phyloP scores from a whole-genome alignment of 2,113 vertebrate genomes.

The Loxodonta africana region DNA sequence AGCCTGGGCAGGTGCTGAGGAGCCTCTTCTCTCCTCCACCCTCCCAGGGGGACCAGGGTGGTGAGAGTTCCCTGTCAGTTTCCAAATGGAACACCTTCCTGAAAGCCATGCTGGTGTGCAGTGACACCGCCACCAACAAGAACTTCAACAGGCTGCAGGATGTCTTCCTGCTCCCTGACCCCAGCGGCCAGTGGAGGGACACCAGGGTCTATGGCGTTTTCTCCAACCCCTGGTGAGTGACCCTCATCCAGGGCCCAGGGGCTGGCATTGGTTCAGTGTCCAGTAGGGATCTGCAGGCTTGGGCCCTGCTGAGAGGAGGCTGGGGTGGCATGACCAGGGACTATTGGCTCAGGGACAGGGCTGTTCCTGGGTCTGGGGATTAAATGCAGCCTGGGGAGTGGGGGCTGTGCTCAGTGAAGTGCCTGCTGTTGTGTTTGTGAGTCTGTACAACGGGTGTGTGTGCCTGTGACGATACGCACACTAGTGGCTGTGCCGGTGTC shows the following conservation, averaged over 20 bases:
- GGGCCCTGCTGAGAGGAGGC: background rate
- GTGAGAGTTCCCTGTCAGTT: constrained; percentile 91
- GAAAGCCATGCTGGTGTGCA: constrained; percentile 95
- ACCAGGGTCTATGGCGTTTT: constrained; percentile 94
- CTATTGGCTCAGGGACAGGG: background rate
- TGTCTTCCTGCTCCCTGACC: constrained; percentile 88
- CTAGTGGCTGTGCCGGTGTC: background rate
- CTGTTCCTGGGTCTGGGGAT: background rate
- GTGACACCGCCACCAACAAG: constrained; percentile 89
- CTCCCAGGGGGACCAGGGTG: constrained; percentile 93
- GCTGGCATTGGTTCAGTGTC: background rate
- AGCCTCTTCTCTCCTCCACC: background rate
- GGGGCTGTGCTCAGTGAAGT: background rate
- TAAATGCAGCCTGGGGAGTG: background rate
- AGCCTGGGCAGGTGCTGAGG: background rate
- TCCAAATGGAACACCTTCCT: constrained; percentile 97
- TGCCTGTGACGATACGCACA: rapidly evolving
- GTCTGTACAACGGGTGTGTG: background rate
- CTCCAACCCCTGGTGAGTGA: constrained; percentile 94
- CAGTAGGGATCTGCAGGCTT: background rate
- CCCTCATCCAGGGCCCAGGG: background rate
- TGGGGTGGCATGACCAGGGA: background rate
- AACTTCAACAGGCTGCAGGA: constrained; percentile 96
- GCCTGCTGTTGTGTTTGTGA: background rate
- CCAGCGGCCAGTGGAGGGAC: constrained; percentile 88